A percentile compares a stretch with the other conserved stretches of the same genome.
Conservation (phyloP, 2,888 invertebrate species). For the Drosophila subsilvestris region DNA sequence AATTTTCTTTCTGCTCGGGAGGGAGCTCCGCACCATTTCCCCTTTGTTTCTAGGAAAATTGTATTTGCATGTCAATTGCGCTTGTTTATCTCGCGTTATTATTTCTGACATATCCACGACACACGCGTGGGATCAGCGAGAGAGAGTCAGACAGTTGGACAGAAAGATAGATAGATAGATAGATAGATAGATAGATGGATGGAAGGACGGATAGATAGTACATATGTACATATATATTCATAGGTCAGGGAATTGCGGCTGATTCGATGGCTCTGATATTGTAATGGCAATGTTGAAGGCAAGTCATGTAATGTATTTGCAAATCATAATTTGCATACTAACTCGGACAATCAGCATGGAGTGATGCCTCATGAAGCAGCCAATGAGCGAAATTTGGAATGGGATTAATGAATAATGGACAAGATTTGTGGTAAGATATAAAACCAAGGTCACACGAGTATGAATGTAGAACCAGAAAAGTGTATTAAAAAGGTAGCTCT, state of each 20-base stretch:
- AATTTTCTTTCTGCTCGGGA: slow-evolving; percentile 33
- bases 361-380: slow-evolving; percentile 5
- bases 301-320: slow-evolving; percentile 53
- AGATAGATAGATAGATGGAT: no score
- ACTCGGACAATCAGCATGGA: slow-evolving; percentile 7
- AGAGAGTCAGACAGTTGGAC: slow-evolving; percentile 22
- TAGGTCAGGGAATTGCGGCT: slow-evolving; percentile 33
- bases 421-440: background rate
- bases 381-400: background rate
- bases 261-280: slow-evolving; percentile 48
- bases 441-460: background rate
- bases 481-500: no score
- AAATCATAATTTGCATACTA: slow-evolving; percentile 57
- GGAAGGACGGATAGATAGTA: background rate
- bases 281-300: slow-evolving; percentile 54
- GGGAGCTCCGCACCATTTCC: background rate
- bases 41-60: slow-evolving; percentile 53
- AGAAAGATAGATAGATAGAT: slow-evolving; percentile 2
- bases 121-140: slow-evolving; percentile 35
- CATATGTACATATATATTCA: slow-evolving; percentile 2
- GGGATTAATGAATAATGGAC: slow-evolving; percentile 18
- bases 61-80: slow-evolving; percentile 76
- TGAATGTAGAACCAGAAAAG: background rate
- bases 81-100: slow-evolving; percentile 76
- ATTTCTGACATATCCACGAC: slow-evolving; percentile 69